A percentile compares a stretch with the other conserved stretches of the same genome.
Evolutionary conservation across 1,140 invertebrate genomes (phyloP).

Genomic region (Plutomurus gul): DNA sequence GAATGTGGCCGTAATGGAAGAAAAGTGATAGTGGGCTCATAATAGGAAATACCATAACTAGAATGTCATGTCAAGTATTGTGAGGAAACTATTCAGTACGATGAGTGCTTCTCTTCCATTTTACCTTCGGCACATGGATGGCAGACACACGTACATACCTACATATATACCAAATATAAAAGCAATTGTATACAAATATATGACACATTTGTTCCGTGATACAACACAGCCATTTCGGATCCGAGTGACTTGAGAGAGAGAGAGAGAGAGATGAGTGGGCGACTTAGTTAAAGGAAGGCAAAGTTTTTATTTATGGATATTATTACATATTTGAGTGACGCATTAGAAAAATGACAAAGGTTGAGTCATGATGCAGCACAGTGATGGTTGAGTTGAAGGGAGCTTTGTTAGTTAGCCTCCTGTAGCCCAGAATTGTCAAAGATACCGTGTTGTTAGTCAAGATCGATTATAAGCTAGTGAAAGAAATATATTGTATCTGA

Average conservation of each 20-base stretch:
- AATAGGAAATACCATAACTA: too few species aligned
- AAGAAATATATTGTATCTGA: not conserved
- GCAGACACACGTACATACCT: too few species aligned
- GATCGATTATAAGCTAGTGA: conserved; percentile 5
- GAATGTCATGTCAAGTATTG: too few species aligned
- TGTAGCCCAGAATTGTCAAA: conserved; percentile 14
- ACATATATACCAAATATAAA: too few species aligned
- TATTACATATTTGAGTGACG: conserved; percentile 29
- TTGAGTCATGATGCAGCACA: not conserved
- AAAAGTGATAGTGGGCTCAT: too few species aligned
- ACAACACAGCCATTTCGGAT: not conserved
- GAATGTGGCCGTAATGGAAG: not conserved
- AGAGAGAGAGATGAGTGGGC: conserved; percentile 7
- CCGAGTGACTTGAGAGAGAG: not conserved
- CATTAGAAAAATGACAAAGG: conserved; percentile 29
- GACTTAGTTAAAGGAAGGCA: conserved; percentile 16
- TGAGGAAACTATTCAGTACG: too few species aligned
- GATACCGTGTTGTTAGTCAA: conserved; percentile 10
- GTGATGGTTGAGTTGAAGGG: conserved; percentile 7
- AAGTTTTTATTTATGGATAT: conserved; percentile 28
- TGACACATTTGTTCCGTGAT: too few species aligned
- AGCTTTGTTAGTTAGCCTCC: not conserved
- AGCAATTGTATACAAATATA: too few species aligned
- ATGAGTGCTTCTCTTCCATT: too few species aligned
- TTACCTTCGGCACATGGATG: too few species aligned